Percentiles rank a stretch among this genome's conserved stretches.
phyloP scores from a whole-genome alignment of 2,888 invertebrate species.

The Polyommatus icarus region DNA sequence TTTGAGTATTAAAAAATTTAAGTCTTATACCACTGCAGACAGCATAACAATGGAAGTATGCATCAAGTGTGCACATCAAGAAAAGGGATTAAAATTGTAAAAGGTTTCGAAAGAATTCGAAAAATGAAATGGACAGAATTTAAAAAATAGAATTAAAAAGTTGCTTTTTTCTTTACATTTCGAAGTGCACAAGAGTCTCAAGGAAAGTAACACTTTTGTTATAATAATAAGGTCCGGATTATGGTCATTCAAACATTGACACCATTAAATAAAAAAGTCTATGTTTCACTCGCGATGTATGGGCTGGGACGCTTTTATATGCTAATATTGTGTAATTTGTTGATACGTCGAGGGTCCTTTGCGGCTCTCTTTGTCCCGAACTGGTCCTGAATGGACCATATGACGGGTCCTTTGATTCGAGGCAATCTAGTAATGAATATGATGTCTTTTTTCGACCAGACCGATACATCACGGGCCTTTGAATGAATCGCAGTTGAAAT shows the following conservation, averaged over 20 bases:
- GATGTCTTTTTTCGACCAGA: conserved; percentile 54
- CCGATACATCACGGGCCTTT: conserved; percentile 64
- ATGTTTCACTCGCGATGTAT: conserved; percentile 60
- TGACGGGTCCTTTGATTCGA: conserved; percentile 69
- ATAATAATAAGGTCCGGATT: conserved; percentile 50
- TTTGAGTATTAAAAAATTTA: background rate
- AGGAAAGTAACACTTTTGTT: conserved; percentile 26
- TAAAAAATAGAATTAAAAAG: conserved; percentile 20
- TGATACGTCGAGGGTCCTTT: conserved; percentile 77
- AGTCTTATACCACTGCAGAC: background rate
- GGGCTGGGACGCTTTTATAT: conserved; percentile 65
- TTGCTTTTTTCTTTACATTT: conserved; percentile 18
- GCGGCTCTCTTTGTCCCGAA: conserved; percentile 71
- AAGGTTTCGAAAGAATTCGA: background rate
- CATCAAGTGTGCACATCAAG: background rate
- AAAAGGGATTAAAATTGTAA: background rate
- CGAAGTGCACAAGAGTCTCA: conserved; percentile 1
- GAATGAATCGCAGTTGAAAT: conserved; percentile 63
- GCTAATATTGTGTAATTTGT: conserved; percentile 78
- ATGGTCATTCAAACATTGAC: conserved; percentile 61
- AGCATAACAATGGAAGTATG: background rate
- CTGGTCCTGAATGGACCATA: conserved; percentile 72
- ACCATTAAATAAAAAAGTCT: conserved; percentile 64
- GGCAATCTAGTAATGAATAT: conserved; percentile 54
- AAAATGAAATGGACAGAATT: background rate